Base-by-base conservation (phyloP, 2,113 vertebrate genomes). In the Cricetomys ansorgei region DNA sequence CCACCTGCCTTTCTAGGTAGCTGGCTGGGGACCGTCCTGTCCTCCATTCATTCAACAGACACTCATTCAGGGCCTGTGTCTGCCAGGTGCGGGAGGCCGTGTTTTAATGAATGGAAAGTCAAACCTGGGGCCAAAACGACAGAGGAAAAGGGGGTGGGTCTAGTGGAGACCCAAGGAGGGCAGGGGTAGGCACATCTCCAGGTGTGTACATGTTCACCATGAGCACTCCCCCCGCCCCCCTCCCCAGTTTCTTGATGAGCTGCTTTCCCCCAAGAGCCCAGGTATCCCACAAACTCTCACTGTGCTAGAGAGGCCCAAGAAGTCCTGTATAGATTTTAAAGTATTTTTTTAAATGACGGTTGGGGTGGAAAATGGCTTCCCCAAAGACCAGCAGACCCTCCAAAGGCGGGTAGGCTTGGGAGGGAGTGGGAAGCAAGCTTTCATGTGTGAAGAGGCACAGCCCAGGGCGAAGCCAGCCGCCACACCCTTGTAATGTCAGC, bases 1-100 rank as follows among this genome's bases (percentile, higher is more conserved):
- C 91, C 96, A 86, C 96, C 96, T 96, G 93, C 94, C 89, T 67
- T 16, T 81, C 37, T 17, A 95, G 94, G 93, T 94, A 48, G 70
- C 0, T 9, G 84, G 70, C 70, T 11, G 83, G 89, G 75, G 59
- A 43, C 13, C 10, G 2, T 27, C 40, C 85, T 50, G 19, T 27
- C 65, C 65, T 87, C 80, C 69, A 43, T n/a, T 85, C 95, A 91
- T 21, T 69, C 85, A 65, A n/a, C 67, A n/a, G 43, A 79, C 79
- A 3, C 2, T 72, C 86, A 57, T 16, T 50, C 94, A 76, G 91
- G 0, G 34, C 53, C 88, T 69, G n/a, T 88, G 10, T 91, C 88
- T 43, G 95, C 84, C n/a, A 0, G 87, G 94, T 64, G 29, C 65
- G 0, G 84, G 80, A 73, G 53, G 67, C 34, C 27, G 23, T 1